A percentile compares a stretch with the other conserved stretches of the same genome.
Evolutionary conservation across 2,797 vertebrate genomes (phyloP).

Genomic region (Enteromius viviparus): DNA sequence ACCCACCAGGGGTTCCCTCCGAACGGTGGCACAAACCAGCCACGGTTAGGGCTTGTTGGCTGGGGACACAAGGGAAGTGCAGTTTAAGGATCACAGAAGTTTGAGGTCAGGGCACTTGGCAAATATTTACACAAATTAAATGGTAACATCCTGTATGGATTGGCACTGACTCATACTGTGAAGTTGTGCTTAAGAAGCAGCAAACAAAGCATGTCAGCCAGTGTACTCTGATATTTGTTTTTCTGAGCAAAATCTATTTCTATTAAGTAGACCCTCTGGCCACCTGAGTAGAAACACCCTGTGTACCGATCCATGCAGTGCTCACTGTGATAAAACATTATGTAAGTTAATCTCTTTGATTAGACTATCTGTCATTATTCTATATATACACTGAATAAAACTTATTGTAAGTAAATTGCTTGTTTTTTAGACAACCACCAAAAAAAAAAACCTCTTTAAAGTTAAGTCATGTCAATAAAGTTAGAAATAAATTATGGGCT

Average conservation of each 20-base stretch:
- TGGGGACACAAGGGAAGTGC: conserved; percentile 57
- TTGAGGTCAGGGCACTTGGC: conserved; percentile 14
- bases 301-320: not conserved
- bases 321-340: not conserved
- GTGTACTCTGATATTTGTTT: not conserved
- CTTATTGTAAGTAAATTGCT: not conserved
- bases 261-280: not conserved
- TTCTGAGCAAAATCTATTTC: conserved; percentile 1
- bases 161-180: not conserved
- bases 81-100: conserved; percentile 12
- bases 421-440: not conserved
- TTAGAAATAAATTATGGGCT: not conserved
- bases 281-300: not conserved
- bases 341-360: not conserved
- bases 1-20: conserved; percentile 99
- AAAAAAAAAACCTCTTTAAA: not conserved
- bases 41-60: conserved; percentile 90
- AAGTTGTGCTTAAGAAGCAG: not conserved
- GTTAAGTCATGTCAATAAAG: not conserved
- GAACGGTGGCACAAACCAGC: conserved; percentile 93
- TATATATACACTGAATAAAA: not conserved
- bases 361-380: not conserved
- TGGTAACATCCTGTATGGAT: not conserved
- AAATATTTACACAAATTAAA: conserved; percentile 21
- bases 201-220: not conserved